Percentiles rank a stretch among this genome's conserved stretches.
Evolutionary conservation across 2,888 invertebrate species (phyloP).

Genomic region (Chaetoderma sp.): DNA sequence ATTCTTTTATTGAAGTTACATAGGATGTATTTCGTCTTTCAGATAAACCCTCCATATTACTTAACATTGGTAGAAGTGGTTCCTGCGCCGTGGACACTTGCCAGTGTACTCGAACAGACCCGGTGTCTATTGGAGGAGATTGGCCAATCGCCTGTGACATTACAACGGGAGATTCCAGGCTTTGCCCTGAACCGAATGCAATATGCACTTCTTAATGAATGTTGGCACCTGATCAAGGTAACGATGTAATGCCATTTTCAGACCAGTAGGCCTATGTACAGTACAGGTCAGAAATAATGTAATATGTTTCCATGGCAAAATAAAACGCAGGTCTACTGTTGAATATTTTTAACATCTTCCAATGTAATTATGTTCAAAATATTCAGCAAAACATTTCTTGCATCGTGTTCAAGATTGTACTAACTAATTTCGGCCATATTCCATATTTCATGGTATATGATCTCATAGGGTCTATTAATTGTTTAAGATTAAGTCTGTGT

Average conservation of each 20-base stretch:
- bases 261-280: not conserved
- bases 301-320: too few species aligned
- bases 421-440: not conserved
- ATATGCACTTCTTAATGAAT: slow-evolving; percentile 93
- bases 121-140: slow-evolving; percentile 86
- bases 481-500: too few species aligned
- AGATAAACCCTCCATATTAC: slow-evolving; percentile 96
- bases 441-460: too few species aligned
- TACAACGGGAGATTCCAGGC: slow-evolving; percentile 89
- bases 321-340: too few species aligned
- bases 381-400: too few species aligned
- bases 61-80: slow-evolving; percentile 94
- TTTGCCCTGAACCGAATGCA: slow-evolving; percentile 95
- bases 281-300: too few species aligned
- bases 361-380: not conserved
- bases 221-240: slow-evolving; percentile 83
- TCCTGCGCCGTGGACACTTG: slow-evolving; percentile 92
- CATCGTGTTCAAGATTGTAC: too few species aligned
- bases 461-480: too few species aligned
- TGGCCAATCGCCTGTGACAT: slow-evolving; percentile 89
- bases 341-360: too few species aligned
- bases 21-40: slow-evolving; percentile 21
- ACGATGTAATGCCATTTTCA: not conserved
- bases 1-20: too few species aligned
- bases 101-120: slow-evolving; percentile 80